Base-by-base conservation (phyloP, 2,113 vertebrate genomes). In the Rhizomys pruinosus region DNA sequence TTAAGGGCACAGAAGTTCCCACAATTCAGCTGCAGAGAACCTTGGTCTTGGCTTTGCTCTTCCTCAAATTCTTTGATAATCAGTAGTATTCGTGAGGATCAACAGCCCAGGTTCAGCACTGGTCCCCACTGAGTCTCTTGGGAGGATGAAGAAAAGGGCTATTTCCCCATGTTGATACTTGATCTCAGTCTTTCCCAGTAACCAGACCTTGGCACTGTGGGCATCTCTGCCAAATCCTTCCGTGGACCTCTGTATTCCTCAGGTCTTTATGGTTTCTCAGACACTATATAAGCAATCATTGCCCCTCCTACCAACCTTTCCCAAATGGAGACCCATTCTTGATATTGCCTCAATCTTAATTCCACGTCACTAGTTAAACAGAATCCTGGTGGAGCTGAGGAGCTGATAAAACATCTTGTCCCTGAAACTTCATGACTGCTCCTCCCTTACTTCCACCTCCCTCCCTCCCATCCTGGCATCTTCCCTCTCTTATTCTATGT, bases 41-140 rank as follows among this genome's bases (percentile, higher is more conserved):
- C 7, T 90, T 78, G 47, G 63, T 78, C 66, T 37, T 47, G 39
- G 61, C 9, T 7, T 89, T 34, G 27, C 8, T 13, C 34, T 47
- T 37, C n/a, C 63, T 61, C 37, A 15, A 39, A 80, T 84, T 11
- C 13, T 86, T n/a, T 95, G 63, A 5, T n/a, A 4, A n/a, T n/a
- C n/a, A n/a, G n/a, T n/a, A n/a, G n/a, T n/a, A n/a, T 92, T 84
- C 92, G 17, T 81, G 34, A n/a, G 68, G 64, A 52, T 85, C 69
- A 59, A 25, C 27, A n/a, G 68, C 66, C 71, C 63, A 64, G 44
- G 57, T 79, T n/a, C 15, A 32, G 12, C 63, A 27, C 13, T 85
- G 55, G 20, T 32, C 61, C 78, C 25, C 22, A 32, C 3, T 34
- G 44, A 34, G 7, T 82, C 55, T 95, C 63, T 52, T 22, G n/a